Conservation (phyloP, 2,113 vertebrate genomes). For the Cryptotis parvus region DNA sequence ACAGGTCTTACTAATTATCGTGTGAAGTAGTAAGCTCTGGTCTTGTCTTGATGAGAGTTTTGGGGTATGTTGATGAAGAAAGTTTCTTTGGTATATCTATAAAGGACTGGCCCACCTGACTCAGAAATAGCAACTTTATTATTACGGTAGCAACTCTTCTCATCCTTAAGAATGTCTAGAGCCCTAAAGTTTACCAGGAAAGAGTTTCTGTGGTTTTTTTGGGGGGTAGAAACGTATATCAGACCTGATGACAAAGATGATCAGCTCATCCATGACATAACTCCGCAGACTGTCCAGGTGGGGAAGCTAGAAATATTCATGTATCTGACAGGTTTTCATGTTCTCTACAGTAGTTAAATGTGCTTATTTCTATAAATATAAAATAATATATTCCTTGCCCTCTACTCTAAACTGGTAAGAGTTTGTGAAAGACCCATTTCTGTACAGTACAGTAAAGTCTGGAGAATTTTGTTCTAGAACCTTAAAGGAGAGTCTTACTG, state of each 20-base stretch:
- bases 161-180: neutral
- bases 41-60: neutral
- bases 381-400: neutral
- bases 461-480: neutral
- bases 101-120: neutral
- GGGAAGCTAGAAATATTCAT: constrained; percentile 8
- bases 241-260: neutral
- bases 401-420: neutral
- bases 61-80: neutral
- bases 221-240: neutral
- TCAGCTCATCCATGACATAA: neutral
- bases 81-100: neutral
- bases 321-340: neutral
- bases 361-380: neutral
- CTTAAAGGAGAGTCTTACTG: neutral
- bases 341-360: neutral
- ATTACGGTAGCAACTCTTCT: neutral
- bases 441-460: neutral
- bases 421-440: neutral
- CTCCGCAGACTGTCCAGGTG: neutral
- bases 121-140: neutral
- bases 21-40: neutral
- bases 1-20: constrained; percentile 23
- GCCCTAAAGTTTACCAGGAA: neutral
- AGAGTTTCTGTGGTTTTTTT: neutral